Conservation (phyloP, 2,888 invertebrate species). For the Polydrusus tereticollis region DNA sequence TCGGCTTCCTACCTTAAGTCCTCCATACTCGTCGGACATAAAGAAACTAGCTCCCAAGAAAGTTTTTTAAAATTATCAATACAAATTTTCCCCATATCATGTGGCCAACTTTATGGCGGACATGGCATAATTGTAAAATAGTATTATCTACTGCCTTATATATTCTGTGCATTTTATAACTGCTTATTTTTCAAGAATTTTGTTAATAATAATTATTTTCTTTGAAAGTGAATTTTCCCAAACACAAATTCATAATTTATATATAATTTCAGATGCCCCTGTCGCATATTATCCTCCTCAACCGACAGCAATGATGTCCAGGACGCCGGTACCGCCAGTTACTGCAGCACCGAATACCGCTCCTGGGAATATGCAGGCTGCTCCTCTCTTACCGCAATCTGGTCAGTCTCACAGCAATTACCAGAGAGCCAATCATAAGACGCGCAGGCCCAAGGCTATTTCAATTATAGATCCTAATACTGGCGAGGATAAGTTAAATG, state of each 20-base stretch:
- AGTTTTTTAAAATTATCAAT: too few species aligned
- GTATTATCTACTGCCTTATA: too few species aligned
- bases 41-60: too few species aligned
- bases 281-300: slow-evolving; percentile 46
- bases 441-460: slow-evolving; percentile 61
- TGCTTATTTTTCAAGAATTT: too few species aligned
- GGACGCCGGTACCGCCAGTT: slow-evolving; percentile 43
- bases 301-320: slow-evolving; percentile 11
- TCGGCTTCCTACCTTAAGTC: too few species aligned
- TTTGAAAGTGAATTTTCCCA: too few species aligned
- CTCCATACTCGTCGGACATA: too few species aligned
- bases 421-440: slow-evolving; percentile 44
- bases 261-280: slow-evolving; percentile 37
- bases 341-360: slow-evolving; percentile 50
- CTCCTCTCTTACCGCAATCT: slow-evolving; percentile 4
- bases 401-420: slow-evolving; percentile 18
- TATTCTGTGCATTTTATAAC: too few species aligned
- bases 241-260: neutral
- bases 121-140: too few species aligned
- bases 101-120: too few species aligned
- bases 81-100: too few species aligned
- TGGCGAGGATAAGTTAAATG: slow-evolving; percentile 65
- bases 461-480: slow-evolving; percentile 65
- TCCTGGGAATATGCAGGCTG: slow-evolving; percentile 45
- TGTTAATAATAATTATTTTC: too few species aligned